Percentiles rank a stretch among this genome's conserved stretches.
These are phyloP conservation scores for Philotrypesis tridentata DNA, from an alignment of 1,140 invertebrate genomes.

Conservation along the genomic window DNA sequence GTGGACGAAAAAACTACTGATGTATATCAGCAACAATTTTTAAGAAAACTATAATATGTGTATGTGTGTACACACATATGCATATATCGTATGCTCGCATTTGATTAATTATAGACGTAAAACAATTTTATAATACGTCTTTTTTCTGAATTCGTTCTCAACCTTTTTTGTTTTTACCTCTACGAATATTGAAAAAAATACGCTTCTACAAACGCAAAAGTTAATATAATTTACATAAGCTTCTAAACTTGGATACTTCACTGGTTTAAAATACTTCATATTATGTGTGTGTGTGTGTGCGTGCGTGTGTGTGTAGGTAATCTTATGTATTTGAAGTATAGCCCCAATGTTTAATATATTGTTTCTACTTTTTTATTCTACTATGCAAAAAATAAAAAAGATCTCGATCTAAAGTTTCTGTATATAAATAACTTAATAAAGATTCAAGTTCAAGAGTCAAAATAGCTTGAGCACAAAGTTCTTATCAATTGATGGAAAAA, in stretches of 20 bases:
- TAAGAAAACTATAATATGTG: neutral
- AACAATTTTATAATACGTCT: slow-evolving; percentile 24
- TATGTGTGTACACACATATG: neutral
- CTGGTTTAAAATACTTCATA: slow-evolving; percentile 43
- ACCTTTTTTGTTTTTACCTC: slow-evolving; percentile 1
- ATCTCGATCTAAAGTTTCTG: slow-evolving; percentile 15
- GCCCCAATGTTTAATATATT: neutral
- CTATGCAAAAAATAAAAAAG: slow-evolving; percentile 40
- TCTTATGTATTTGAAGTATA: slow-evolving; percentile 13
- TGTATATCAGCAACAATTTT: slow-evolving; percentile 23
- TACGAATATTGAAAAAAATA: slow-evolving; percentile 12
- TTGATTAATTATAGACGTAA: slow-evolving; percentile 42
- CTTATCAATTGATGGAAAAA: slow-evolving; percentile 5
- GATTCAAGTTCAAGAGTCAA: neutral
- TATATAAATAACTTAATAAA: slow-evolving; percentile 44
- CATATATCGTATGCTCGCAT: neutral
- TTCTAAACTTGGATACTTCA: slow-evolving; percentile 35
- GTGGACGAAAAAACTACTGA: neutral
- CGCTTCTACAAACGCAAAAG: slow-evolving; percentile 7
- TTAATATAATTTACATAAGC: slow-evolving; percentile 29
- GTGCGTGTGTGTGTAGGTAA: slow-evolving; percentile 20
- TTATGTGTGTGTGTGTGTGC: too few relatives aligned
- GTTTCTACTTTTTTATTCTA: neutral
- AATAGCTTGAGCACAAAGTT: slow-evolving; percentile 4
- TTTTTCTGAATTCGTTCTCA: neutral